phyloP scores from a whole-genome alignment of 1,140 invertebrate species.

The Hypsibius dujardini region DNA sequence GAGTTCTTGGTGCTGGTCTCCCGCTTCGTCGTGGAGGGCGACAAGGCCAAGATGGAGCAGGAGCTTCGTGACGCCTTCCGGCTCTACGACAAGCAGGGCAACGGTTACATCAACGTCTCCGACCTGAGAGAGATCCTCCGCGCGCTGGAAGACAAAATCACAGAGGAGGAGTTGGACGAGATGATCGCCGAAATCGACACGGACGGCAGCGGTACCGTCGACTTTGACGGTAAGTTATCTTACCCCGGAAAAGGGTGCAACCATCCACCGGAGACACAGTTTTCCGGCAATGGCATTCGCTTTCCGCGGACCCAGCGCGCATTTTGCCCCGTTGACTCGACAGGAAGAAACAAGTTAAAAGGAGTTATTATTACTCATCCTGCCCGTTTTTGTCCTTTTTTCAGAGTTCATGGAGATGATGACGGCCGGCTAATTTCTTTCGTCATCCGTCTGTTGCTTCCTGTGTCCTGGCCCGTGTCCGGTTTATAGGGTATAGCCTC shows the following conservation, averaged over 20 bases:
- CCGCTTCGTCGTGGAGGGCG: conserved; percentile 84
- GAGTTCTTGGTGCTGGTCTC: conserved; percentile 81
- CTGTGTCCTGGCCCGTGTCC: not conserved
- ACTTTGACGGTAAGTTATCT: conserved; percentile 49
- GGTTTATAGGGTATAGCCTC: conserved; percentile 19
- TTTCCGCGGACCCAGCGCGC: not conserved
- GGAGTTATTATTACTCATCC: conserved; percentile 16
- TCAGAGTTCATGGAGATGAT: conserved; percentile 90
- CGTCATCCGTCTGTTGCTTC: not conserved
- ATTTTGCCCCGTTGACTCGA: conserved; percentile 2
- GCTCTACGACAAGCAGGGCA: conserved; percentile 56
- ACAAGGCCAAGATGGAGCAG: conserved; percentile 60
- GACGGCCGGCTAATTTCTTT: conserved; percentile 64
- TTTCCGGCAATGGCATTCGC: too few relatives aligned
- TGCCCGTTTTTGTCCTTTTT: conserved; percentile 34
- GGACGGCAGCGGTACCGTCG: conserved; percentile 76
- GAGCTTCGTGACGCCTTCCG: conserved; percentile 79
- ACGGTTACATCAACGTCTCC: conserved; percentile 83
- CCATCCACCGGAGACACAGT: too few relatives aligned
- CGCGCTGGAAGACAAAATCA: conserved; percentile 77
- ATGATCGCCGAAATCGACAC: conserved; percentile 93
- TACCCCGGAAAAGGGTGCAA: not conserved
- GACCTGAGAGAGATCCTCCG: conserved; percentile 73
- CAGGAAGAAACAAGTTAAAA: not conserved
- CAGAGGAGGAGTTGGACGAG: conserved; percentile 72